These are phyloP conservation scores for Nicator chloris DNA, from an alignment of 2,113 vertebrate genomes.

Conservation along the genomic window DNA sequence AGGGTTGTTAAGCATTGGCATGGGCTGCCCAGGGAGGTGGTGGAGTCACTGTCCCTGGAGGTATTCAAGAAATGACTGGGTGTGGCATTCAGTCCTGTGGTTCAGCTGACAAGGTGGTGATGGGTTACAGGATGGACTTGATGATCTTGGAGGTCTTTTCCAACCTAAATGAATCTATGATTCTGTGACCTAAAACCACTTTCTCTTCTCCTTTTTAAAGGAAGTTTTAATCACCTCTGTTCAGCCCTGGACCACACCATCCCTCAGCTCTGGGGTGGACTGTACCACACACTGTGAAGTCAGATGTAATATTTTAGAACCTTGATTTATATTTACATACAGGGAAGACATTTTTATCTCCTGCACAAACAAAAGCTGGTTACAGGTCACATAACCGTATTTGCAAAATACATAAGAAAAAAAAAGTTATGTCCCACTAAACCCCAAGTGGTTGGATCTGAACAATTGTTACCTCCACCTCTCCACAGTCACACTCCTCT, in stretches of 20 bases:
- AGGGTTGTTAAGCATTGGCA: background rate
- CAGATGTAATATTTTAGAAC: background rate
- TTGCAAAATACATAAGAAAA: background rate
- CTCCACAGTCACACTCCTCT: constrained; percentile 96
- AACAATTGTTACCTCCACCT: constrained; percentile 79
- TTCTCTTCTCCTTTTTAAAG: background rate
- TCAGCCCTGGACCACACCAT: background rate
- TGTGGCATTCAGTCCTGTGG: background rate
- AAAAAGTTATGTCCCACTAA: background rate
- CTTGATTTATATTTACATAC: background rate
- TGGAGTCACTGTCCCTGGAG: background rate
- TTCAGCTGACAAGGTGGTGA: background rate
- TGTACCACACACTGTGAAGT: background rate
- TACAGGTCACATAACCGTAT: background rate
- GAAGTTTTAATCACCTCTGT: background rate
- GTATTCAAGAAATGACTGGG: background rate
- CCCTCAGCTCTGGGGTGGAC: background rate
- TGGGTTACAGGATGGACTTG: background rate
- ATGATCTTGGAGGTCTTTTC: background rate
- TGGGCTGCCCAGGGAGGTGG: background rate
- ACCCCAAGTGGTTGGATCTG: background rate
- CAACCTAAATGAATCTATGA: background rate
- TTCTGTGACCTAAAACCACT: background rate
- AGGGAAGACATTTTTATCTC: background rate
- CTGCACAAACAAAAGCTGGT: background rate